These are phyloP conservation scores for Calycopis cecrops DNA, from an alignment of 1,140 invertebrate genomes.

Conservation along the genomic window DNA sequence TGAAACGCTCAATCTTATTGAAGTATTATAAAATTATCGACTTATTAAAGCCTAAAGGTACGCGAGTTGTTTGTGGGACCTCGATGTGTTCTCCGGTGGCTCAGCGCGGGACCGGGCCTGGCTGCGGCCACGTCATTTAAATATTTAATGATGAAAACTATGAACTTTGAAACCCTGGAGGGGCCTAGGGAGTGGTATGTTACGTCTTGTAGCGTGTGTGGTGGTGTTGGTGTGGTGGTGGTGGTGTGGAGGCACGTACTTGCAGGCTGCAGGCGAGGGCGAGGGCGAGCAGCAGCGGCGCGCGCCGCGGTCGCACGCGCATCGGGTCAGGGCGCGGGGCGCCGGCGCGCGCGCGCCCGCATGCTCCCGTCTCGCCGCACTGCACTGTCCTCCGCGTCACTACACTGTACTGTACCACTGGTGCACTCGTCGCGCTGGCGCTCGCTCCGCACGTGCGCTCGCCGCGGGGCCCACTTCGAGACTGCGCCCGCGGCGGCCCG, in stretches of 20 bases:
- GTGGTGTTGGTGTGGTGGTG: too few species aligned
- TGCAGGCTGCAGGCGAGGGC: slow-evolving; percentile 53
- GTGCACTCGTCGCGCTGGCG: slow-evolving; percentile 18
- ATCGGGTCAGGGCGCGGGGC: slow-evolving; percentile 53
- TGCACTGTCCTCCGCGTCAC: slow-evolving; percentile 16
- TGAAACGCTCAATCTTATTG: too few species aligned
- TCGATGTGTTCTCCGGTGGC: too few species aligned
- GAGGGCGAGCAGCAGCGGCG: slow-evolving; percentile 58
- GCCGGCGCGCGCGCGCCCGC: slow-evolving; percentile 45
- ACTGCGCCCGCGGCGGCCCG: slow-evolving; percentile 46
- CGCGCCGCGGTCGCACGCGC: slow-evolving; percentile 42
- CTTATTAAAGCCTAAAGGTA: too few species aligned
- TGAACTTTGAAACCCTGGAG: too few species aligned
- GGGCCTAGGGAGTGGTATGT: too few species aligned
- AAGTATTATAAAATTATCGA: too few species aligned
- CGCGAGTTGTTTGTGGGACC: too few species aligned
- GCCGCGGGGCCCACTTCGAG: slow-evolving; percentile 37
- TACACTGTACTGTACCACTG: slow-evolving; percentile 14
- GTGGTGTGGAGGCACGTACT: slow-evolving; percentile 32
- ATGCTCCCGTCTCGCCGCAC: slow-evolving; percentile 35
- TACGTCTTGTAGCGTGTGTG: too few species aligned
- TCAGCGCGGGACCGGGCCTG: too few species aligned
- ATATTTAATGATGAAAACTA: too few species aligned
- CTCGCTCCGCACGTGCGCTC: slow-evolving; percentile 34
- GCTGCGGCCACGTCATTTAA: too few species aligned